These are phyloP conservation scores for Condylostylus longicornis DNA, from an alignment of 1,140 invertebrate species.

Conservation along the genomic window DNA sequence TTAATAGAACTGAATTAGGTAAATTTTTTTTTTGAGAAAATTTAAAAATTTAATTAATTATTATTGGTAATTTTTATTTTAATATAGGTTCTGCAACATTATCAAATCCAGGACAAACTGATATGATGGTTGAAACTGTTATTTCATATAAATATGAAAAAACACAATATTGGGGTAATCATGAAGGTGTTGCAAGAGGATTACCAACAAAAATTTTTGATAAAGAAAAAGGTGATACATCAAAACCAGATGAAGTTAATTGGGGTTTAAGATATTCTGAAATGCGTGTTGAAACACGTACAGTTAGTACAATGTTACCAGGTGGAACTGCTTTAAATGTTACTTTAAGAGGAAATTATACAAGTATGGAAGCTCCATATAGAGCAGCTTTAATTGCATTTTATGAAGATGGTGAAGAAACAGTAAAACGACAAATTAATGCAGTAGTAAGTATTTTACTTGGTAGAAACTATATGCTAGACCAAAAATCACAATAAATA, in stretches of 20 bases:
- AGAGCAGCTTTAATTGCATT: conserved; percentile 49
- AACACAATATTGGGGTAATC: conserved; percentile 58
- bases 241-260: conserved; percentile 39
- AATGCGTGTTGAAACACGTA: conserved; percentile 37
- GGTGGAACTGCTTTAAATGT: conserved; percentile 66
- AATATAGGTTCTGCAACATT: conserved; percentile 40
- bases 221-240: conserved; percentile 38
- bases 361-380: conserved; percentile 54
- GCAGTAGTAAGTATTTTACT: conserved; percentile 20
- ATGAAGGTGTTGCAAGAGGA: conserved; percentile 56
- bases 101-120: conserved; percentile 40
- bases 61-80: background rate
- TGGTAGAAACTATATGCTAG: too few species aligned
- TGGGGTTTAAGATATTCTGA: conserved; percentile 49
- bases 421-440: conserved; percentile 24
- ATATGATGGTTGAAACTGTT: conserved; percentile 45
- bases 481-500: too few species aligned
- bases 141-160: conserved; percentile 53
- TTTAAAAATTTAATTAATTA: background rate
- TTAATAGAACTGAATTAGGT: conserved; percentile 37
- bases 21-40: conserved; percentile 3
- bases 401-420: conserved; percentile 42
- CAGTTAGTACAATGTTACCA: conserved; percentile 31
- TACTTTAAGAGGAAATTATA: conserved; percentile 52
- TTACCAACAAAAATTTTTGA: conserved; percentile 51